phyloP scores from a whole-genome alignment of 2,113 vertebrate species.

The Lophura nycthemera region DNA sequence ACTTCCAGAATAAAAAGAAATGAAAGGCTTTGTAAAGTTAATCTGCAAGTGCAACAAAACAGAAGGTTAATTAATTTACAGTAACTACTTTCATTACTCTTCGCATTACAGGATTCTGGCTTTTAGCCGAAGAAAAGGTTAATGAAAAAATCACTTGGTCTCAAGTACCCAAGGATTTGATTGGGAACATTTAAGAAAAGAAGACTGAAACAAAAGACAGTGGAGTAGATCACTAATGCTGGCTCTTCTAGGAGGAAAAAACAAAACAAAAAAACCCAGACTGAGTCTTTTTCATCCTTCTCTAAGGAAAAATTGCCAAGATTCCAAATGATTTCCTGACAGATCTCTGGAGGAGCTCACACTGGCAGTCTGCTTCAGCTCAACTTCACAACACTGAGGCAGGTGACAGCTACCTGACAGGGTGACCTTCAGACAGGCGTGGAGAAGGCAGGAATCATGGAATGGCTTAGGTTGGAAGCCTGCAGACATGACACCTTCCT shows the following conservation, averaged over 20 bases:
- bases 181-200: constrained; percentile 44
- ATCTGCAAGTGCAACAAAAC: not conserved
- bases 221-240: not conserved
- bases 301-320: not conserved
- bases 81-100: constrained; percentile 4
- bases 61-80: constrained; percentile 13
- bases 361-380: not conserved
- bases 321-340: not conserved
- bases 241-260: not conserved
- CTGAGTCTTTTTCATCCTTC: not conserved
- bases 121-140: constrained; percentile 11
- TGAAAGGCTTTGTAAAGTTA: constrained; percentile 20
- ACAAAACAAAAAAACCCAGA: not conserved
- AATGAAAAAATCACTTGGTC: not conserved
- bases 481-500: not conserved
- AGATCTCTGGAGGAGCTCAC: not conserved
- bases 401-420: not conserved
- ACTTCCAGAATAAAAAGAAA: not conserved
- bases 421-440: not conserved
- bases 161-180: not conserved
- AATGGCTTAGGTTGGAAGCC: too few relatives aligned
- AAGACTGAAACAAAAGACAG: not conserved
- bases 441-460: not conserved
- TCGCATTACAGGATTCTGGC: constrained; percentile 19
- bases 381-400: not conserved